Evolutionary conservation across 2,888 invertebrate species (phyloP).

Genomic region (Falcaria lacertinaria): DNA sequence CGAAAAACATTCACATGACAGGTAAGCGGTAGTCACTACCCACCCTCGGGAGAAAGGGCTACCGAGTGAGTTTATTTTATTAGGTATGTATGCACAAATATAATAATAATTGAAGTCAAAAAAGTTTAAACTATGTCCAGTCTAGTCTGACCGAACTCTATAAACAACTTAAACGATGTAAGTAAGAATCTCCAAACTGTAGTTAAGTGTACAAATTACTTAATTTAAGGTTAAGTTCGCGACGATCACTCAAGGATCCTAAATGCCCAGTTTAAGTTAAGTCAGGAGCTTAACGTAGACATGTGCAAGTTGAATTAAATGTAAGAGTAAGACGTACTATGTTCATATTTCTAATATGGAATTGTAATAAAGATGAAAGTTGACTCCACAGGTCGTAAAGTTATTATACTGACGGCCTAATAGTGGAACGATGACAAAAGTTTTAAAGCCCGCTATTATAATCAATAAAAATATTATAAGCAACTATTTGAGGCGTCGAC

Average conservation of each 20-base stretch:
- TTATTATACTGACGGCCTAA: too few species aligned
- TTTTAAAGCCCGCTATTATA: too few species aligned
- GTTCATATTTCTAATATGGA: neutral
- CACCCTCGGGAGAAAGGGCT: too few species aligned
- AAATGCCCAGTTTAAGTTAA: slow-evolving; percentile 15
- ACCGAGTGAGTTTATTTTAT: too few species aligned
- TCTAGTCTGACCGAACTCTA: slow-evolving; percentile 41
- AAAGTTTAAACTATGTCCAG: neutral
- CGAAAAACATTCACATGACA: too few species aligned
- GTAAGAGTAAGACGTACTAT: neutral
- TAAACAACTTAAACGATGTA: slow-evolving; percentile 48
- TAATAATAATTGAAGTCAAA: neutral
- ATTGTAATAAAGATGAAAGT: too few species aligned
- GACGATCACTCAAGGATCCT: slow-evolving; percentile 67
- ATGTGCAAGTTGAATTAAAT: neutral
- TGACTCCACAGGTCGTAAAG: too few species aligned
- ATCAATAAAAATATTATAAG: too few species aligned
- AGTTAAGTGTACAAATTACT: slow-evolving; percentile 79
- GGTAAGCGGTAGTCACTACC: too few species aligned
- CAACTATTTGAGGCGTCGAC: too few species aligned
- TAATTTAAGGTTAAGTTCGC: slow-evolving; percentile 75
- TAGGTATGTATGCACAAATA: too few species aligned
- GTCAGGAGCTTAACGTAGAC: neutral
- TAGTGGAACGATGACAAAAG: too few species aligned
- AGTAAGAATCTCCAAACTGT: slow-evolving; percentile 76